Base-by-base conservation (phyloP, 2,113 vertebrate genomes). In the Lipotes vexillifer region DNA sequence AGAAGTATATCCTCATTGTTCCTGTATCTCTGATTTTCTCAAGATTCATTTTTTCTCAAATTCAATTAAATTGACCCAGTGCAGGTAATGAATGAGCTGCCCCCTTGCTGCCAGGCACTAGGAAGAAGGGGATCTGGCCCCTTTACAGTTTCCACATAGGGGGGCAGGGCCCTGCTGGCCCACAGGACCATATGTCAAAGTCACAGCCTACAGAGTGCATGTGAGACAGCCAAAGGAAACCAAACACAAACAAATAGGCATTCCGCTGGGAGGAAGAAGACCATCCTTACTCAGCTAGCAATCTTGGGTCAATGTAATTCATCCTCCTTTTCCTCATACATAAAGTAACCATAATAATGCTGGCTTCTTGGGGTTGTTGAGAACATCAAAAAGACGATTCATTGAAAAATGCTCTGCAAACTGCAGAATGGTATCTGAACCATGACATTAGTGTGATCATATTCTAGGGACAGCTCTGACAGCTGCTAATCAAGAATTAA, bases 401-500 rank as follows among this genome's bases (percentile, higher is more conserved):
- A 49, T 17, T 93, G 6, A 21, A 74, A 78, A 95, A 36, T 46
- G 15, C 57, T 92, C 44, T 84, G 17, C 49, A 77, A 94, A 71
- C 14, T 63, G 5, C 9, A 8, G 78, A 77, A 15, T 74, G 36
- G 68, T 69, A 17, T 27, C 6, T 6, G 57, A 86, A 86, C 65
- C 5, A 74, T 80, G 20, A 9, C 27, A 57, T 94, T 68, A 78
- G 29, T 15, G 1, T 72, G 29, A 61, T 29, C 71, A 65, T 71
- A 18, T 57, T 38, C 33, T 44, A 61, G 31, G 33, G 69, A 88
- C 38, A 59, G 21, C 2, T 44, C 69, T 38, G 65, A 59, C 13
- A 74, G 66, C 57, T 83, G 61, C 77, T 91, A 55, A 93, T 96
- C 66, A 86, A 91, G 49, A 97, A 91, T 80, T 38, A 82, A 78